phyloP scores from a whole-genome alignment of 2,113 vertebrate species.

The Mus musculus region GRCm39 chr16:11360501-11361000 shows the following conservation, averaged over 20 bases:
- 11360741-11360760: not conserved
- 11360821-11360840: not conserved
- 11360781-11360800: not conserved
- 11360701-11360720: not conserved
- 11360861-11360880: not conserved
- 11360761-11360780: not conserved
- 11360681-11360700: not conserved
- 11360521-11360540: not conserved
- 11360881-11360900: not conserved
- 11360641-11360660: not conserved
- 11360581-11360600: too few relatives aligned
- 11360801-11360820: not conserved
- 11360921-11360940: not conserved
- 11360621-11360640: too few relatives aligned
- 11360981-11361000: constrained; percentile 6
- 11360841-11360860: not conserved
- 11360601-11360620: too few relatives aligned
- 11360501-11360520: too few relatives aligned
- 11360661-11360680: not conserved
- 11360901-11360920: not conserved
- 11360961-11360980: not conserved
- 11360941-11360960: not conserved
- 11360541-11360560: not conserved
- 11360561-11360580: not conserved
- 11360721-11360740: not conserved